Base-by-base conservation (phyloP, 2,113 vertebrate species). In the Nanorana parkeri region DNA sequence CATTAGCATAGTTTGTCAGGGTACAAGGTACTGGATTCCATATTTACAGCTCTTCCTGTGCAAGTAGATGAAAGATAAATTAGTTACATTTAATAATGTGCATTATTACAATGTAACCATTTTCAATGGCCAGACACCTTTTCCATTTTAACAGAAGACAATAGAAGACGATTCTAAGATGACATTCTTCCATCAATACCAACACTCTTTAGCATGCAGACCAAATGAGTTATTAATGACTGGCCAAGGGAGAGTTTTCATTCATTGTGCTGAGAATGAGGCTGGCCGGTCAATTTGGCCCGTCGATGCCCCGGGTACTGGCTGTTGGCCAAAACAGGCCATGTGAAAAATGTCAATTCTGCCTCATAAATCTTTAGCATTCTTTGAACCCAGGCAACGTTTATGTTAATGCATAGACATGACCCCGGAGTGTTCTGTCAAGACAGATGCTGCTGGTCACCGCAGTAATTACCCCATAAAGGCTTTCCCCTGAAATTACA, bases 301-400 rank as follows among this genome's bases (percentile, higher is more conserved):
- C 41, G 28, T 16, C 1, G 11, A 20, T 29, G 26, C 72, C 36
- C 29, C 3, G 15, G 55, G 20, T 74, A 58, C 11, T 19, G 47
- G 36, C 32, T 81, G 60, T 86, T 87, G 78, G 84, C 84, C 84
- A 82, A 66, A 75, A 51, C 85, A 83, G 76, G 83, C 84, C 88
- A 89, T 86, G 87, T 89, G 87, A 83, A 87, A 86, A 85, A 85
- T 86, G 85, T 86, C 86, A 80, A 89, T 81, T 85, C 83, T 76
- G 85, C 84, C 84, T 85, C 87, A 85, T 87, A 61, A 71, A 83
- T 77, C 60, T 11, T 19, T 15, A 17, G 19, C 7, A 11, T 74
- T 41, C 65, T 69, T n/a, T 23, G 47, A 68, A 75, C 26, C 16
- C 24, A 67, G 64, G 29, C 52, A 67, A 23, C 63, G 28, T 76